Conservation (phyloP, 2,888 invertebrate species). For the Celastrina argiolus region DNA sequence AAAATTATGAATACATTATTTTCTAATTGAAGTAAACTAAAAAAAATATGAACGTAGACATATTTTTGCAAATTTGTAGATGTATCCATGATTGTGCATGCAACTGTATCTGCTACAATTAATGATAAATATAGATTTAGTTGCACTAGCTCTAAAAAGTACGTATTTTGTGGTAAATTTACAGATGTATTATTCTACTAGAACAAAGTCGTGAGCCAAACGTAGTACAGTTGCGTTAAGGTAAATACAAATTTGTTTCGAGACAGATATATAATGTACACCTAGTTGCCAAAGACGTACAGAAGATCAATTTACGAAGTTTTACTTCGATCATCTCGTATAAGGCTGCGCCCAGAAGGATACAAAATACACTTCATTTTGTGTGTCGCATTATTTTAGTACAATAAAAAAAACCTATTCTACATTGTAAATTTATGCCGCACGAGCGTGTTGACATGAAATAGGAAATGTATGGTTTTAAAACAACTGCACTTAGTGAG, state of each 20-base stretch:
- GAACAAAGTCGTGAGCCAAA: not conserved
- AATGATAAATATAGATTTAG: too few relatives aligned
- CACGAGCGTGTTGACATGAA: too few relatives aligned
- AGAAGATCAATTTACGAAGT: conserved; percentile 64
- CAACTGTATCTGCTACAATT: too few relatives aligned
- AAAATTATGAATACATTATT: too few relatives aligned
- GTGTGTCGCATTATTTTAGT: too few relatives aligned
- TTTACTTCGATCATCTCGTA: conserved; percentile 33
- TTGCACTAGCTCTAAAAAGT: not conserved
- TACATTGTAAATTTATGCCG: not conserved
- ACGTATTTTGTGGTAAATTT: not conserved
- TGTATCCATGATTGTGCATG: too few relatives aligned
- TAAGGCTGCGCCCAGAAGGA: conserved; percentile 9
- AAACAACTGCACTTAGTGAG: not conserved
- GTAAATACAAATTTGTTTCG: conserved; percentile 7
- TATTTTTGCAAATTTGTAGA: too few relatives aligned
- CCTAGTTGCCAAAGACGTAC: conserved; percentile 32
- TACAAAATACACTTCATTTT: not conserved
- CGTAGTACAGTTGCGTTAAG: not conserved
- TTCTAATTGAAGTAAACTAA: too few relatives aligned
- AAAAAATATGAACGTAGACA: too few relatives aligned
- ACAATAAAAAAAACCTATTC: too few relatives aligned
- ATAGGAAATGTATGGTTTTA: not conserved
- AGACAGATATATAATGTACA: conserved; percentile 23
- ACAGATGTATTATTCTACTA: not conserved